Base-by-base conservation (phyloP, 2,797 vertebrate species). In the Myripristis murdjan region DNA sequence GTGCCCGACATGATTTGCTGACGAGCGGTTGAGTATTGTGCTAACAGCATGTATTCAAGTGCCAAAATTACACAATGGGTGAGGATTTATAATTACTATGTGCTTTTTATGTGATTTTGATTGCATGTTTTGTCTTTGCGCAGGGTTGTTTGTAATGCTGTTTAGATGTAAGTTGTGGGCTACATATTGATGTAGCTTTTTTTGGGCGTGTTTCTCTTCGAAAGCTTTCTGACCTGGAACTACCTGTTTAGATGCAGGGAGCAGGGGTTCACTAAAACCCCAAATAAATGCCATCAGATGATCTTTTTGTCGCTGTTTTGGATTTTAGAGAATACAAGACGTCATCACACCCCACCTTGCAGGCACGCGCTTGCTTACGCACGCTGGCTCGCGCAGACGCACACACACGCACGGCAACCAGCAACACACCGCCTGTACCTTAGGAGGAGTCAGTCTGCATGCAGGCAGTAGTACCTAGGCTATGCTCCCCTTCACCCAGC, bases 391-490 rank as follows among this genome's bases (percentile, higher is more conserved):
- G 48, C 37, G 62, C 33, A 46, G 16, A 47, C 51, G 52, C 70
- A 59, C 48, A 46, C 20, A 28, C 56, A 58, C 48, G 57, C 28
- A 60, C 51, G 28, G 22, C 60, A 15, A 51, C n/a, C 48, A 77
- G 68, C 77, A 64, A 26, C 59, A 49, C 64, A 39, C 60, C 44
- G 66, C 11, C 61, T 74, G 60, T 75, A 66, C 78, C 67, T 75
- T 70, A 55, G 81, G 71, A 73, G 70, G 63, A 79, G 74, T 71
- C 57, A 54, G 82, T 87, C 73, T 89, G 84, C 70, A 74, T 89
- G 85, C 84, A 88, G 85, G 82, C 73, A 75, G 79, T 90, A 79
- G 90, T 89, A 89, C 90, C 90, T 86, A 87, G 87, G 78, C 88
- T 84, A 73, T 77, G 83, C 81, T 92, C 81, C 85, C 70, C 86